These are phyloP conservation scores for Lamellibrachia columna DNA, from an alignment of 2,888 invertebrate species.

Conservation along the genomic window DNA sequence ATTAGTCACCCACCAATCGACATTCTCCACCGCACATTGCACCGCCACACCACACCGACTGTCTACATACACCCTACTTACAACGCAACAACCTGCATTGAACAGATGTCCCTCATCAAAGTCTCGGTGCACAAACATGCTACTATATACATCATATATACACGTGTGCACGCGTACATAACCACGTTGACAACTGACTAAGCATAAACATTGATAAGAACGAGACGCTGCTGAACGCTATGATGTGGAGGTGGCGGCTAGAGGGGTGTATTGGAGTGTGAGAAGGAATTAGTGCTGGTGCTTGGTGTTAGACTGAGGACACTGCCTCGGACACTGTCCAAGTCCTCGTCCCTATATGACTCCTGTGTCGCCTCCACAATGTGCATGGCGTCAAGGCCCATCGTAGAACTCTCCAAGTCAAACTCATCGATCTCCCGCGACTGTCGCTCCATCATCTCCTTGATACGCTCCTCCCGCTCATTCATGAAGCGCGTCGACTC, in stretches of 20 bases:
- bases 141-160: constrained; percentile 3
- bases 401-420: constrained; percentile 90
- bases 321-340: constrained; percentile 85
- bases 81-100: not conserved
- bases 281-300: constrained; percentile 79
- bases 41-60: not conserved
- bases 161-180: not conserved
- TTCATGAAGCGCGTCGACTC: constrained; percentile 91
- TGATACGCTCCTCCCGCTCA: constrained; percentile 89
- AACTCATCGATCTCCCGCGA: constrained; percentile 90
- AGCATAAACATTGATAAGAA: not conserved
- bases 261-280: constrained; percentile 22
- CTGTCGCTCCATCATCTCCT: constrained; percentile 88
- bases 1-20: not conserved
- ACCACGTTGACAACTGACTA: not conserved
- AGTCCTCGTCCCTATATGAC: constrained; percentile 87
- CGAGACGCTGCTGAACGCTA: not conserved
- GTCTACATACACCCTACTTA: not conserved
- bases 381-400: constrained; percentile 91
- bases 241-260: not conserved
- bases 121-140: not conserved
- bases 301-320: constrained; percentile 92
- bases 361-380: constrained; percentile 91
- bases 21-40: not conserved
- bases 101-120: not conserved